These are phyloP conservation scores for Thomomys bottae DNA, from an alignment of 2,113 vertebrate species.

Conservation along the genomic window DNA sequence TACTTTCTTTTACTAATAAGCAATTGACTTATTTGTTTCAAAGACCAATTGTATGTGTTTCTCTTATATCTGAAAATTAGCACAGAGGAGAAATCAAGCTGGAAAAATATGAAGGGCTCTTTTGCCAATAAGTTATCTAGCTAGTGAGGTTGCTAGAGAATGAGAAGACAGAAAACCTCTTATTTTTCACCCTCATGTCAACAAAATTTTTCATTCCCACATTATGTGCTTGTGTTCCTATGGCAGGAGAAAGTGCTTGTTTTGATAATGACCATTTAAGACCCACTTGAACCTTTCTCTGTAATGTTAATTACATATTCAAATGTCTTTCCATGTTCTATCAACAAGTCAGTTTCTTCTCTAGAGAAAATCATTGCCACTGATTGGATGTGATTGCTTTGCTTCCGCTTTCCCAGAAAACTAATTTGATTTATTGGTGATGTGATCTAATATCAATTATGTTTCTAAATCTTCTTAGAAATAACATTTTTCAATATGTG, in stretches of 20 bases:
- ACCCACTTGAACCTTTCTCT: conserved; percentile 18
- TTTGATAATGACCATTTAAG: conserved; percentile 49
- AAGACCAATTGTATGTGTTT: conserved; percentile 37
- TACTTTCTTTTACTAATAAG: neutral
- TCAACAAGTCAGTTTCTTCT: conserved; percentile 14
- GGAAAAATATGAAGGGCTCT: conserved; percentile 44
- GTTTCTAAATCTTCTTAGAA: conserved; percentile 30
- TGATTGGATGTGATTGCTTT: neutral
- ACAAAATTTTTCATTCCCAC: conserved; percentile 15
- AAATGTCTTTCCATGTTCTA: neutral
- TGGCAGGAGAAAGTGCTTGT: conserved; percentile 37
- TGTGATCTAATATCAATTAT: conserved; percentile 10
- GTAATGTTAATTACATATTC: conserved; percentile 6
- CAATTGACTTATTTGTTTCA: conserved; percentile 7
- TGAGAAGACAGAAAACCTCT: conserved; percentile 27
- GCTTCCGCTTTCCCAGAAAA: neutral
- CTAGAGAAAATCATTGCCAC: neutral
- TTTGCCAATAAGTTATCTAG: conserved; percentile 32
- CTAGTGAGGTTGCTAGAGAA: conserved; percentile 19
- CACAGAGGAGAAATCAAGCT: neutral
- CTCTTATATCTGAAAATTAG: conserved; percentile 35
- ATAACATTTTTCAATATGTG: conserved; percentile 41
- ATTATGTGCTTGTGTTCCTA: conserved; percentile 51
- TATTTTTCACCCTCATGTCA: neutral
- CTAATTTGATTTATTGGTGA: conserved; percentile 35